These are phyloP conservation scores for Papilio demoleus DNA, from an alignment of 2,888 invertebrate genomes.

Conservation along the genomic window DNA sequence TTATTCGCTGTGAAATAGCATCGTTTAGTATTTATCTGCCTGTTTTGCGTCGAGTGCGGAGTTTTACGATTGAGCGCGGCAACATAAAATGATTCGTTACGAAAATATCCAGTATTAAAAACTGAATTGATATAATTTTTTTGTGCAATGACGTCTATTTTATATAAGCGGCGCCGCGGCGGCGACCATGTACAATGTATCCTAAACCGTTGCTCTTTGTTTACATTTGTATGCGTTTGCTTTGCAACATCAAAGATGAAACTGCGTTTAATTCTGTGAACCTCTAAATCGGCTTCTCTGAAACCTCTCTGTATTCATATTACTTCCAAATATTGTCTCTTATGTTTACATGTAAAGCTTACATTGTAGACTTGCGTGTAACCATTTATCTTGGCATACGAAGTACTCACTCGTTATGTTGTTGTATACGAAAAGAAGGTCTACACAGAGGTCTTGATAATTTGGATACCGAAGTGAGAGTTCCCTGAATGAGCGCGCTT, in stretches of 20 bases:
- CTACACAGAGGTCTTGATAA: slow-evolving; percentile 42
- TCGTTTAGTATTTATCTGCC: slow-evolving; percentile 2
- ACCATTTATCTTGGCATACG: slow-evolving; percentile 22
- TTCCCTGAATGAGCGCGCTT: slow-evolving; percentile 62
- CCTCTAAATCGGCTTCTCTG: slow-evolving; percentile 30
- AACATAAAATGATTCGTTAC: slow-evolving; percentile 27
- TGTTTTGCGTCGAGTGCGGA: slow-evolving; percentile 2
- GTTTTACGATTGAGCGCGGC: slow-evolving; percentile 14
- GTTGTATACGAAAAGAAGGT: slow-evolving; percentile 30
- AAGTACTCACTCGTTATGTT: background rate
- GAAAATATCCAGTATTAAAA: slow-evolving; percentile 20
- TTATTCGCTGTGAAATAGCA: slow-evolving; percentile 1
- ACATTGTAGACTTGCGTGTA: slow-evolving; percentile 23
- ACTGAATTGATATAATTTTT: slow-evolving; percentile 17
- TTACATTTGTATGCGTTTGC: slow-evolving; percentile 18
- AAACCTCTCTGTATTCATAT: slow-evolving; percentile 28
- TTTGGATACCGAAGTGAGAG: slow-evolving; percentile 47
- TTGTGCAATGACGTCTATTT: slow-evolving; percentile 22
- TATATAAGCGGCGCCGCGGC: slow-evolving; percentile 27
- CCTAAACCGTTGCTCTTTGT: slow-evolving; percentile 18
- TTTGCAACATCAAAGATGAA: slow-evolving; percentile 33
- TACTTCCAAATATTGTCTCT: slow-evolving; percentile 23
- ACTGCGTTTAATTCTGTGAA: slow-evolving; percentile 33
- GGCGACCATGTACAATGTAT: slow-evolving; percentile 20
- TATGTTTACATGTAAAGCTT: slow-evolving; percentile 16